phyloP scores from a whole-genome alignment of 2,113 vertebrate species.

The Albula goreensis region DNA sequence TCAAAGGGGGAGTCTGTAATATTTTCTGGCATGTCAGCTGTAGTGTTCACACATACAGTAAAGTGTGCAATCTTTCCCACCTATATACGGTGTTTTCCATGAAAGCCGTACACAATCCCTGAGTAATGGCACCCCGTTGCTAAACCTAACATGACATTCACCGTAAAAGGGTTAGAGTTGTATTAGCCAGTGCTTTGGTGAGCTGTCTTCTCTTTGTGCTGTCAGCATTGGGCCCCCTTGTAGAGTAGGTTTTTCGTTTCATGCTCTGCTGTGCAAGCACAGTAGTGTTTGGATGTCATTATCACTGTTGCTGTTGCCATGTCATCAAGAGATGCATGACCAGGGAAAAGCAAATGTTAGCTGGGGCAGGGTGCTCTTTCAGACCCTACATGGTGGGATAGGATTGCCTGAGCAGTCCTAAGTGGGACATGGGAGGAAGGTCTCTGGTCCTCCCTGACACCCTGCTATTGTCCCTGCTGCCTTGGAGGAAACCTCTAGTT shows the following conservation, averaged over 20 bases:
- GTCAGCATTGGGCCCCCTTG: background rate
- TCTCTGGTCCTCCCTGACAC: background rate
- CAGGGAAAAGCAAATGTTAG: background rate
- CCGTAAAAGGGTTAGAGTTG: background rate
- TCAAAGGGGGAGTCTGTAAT: background rate
- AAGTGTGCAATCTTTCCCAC: background rate
- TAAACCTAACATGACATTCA: background rate
- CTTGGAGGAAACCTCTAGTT: too few relatives aligned
- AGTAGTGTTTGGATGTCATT: background rate
- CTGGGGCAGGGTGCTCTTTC: background rate
- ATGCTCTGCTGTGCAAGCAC: background rate
- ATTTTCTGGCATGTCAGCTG: background rate
- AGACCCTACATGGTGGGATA: background rate
- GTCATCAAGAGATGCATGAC: background rate
- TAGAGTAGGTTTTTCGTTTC: background rate
- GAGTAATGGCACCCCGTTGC: background rate
- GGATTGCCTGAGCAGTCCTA: background rate
- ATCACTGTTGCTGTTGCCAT: background rate
- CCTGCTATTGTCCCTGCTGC: too few relatives aligned
- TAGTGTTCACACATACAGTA: too few relatives aligned
- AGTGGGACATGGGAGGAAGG: background rate
- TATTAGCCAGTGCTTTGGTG: background rate
- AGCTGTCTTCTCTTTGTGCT: background rate
- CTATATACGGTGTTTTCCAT: background rate
- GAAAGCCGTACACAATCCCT: background rate